Base-by-base conservation (phyloP, 1,140 invertebrate species). In the Dendrolimus punctatus region DNA sequence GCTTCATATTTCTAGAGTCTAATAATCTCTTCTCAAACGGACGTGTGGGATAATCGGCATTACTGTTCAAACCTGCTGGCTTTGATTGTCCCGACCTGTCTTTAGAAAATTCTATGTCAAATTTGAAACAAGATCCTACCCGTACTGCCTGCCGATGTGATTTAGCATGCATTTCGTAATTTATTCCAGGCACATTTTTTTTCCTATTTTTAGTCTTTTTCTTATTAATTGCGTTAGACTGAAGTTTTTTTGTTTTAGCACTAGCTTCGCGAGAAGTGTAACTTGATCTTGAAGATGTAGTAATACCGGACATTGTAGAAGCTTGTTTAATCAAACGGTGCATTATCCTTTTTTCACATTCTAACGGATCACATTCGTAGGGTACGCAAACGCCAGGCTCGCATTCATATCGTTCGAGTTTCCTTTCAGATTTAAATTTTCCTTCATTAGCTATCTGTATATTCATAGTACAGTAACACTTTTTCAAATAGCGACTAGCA, bases 31-130 rank as follows among this genome's bases (percentile, higher is more conserved):
- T 23, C 23, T 23, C 23, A 23, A 3, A 23, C 23, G 3, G 23
- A 23, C 23, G 23, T 23, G 23, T 23, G 23, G 23, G 23, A 23
- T 23, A 23, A 23, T 23, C 23, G 1, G 1, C 23, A 23, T 23
- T 23, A 23, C 23, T 23, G 23, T 23, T 23, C 23, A 23, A 23
- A 23, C 23, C 23, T 23, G 23, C 23, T 23, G 23, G 23, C 23
- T 1, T 23, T 23, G 23, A 23, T 23, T 23, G 23, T 23, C 3
- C 3, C 3, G 3, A 23, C 3, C 0, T 45, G n/a, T n/a, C 43
- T 48, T 54, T 54, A n/a, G 36, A 54, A 51, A 59, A 59, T 42
- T 59, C 57, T 41, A 59, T 50, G 38, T 58, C 42, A 39, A 58
- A 58, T 39, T 51, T 58, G 39, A 58, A 54, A 10, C 48, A 44